phyloP scores from a whole-genome alignment of 2,113 vertebrate genomes.

The Cairina moschata region DNA sequence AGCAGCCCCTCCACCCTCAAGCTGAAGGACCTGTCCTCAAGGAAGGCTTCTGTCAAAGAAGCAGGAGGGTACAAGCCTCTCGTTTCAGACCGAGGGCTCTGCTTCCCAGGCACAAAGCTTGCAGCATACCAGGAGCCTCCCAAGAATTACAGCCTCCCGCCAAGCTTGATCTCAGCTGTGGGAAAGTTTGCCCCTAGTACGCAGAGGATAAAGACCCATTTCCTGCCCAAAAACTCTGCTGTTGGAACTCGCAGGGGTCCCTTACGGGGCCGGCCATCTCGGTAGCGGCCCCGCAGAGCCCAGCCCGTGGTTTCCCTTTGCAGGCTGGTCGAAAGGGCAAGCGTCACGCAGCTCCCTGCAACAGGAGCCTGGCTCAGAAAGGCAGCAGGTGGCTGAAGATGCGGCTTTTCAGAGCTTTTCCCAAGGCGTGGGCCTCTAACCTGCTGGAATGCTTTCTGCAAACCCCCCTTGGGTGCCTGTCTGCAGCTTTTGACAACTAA shows the following conservation, averaged over 20 bases:
- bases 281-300: not conserved
- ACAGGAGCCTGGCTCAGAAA: not conserved
- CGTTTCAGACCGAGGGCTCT: not conserved
- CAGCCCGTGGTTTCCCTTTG: not conserved
- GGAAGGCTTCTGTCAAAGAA: not conserved
- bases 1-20: not conserved
- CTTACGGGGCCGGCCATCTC: not conserved
- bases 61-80: not conserved
- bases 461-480: slow-evolving; percentile 26
- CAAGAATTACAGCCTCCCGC: not conserved
- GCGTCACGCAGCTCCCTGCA: slow-evolving; percentile 14
- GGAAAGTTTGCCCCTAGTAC: slow-evolving; percentile 42
- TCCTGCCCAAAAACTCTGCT: slow-evolving; percentile 22
- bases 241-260: not conserved
- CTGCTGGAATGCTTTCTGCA: slow-evolving; percentile 36
- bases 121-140: slow-evolving; percentile 11
- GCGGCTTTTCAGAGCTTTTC: slow-evolving; percentile 48
- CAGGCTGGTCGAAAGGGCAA: slow-evolving; percentile 31
- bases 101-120: not conserved
- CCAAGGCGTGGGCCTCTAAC: slow-evolving; percentile 30
- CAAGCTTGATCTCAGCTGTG: slow-evolving; percentile 7
- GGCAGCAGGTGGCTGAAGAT: slow-evolving; percentile 44
- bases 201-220: slow-evolving; percentile 32
- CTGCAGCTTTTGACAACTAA: slow-evolving; percentile 41
- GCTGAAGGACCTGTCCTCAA: not conserved